phyloP scores from a whole-genome alignment of 2,113 vertebrate genomes.

The Lethenteron reissneri region DNA sequence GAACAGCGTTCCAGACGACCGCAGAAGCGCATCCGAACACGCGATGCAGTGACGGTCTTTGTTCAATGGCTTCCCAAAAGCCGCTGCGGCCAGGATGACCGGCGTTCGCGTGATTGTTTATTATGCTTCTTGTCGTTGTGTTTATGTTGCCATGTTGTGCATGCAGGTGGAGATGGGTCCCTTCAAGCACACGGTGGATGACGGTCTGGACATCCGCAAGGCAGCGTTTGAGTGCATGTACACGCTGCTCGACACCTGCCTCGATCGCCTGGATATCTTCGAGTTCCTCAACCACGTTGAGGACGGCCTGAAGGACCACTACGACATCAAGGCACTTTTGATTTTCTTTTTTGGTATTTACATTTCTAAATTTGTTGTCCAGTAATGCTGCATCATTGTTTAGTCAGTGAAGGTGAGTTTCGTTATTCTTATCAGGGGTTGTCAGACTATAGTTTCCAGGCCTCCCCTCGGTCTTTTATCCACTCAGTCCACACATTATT shows the following conservation, averaged over 20 bases:
- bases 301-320: conserved; percentile 78
- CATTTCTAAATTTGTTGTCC: too few relatives aligned
- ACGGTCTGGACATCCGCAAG: conserved; percentile 67
- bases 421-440: neutral
- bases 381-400: neutral
- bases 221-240: conserved; percentile 89
- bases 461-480: too few relatives aligned
- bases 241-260: conserved; percentile 61
- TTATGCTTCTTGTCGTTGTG: too few relatives aligned
- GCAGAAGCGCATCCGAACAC: too few relatives aligned
- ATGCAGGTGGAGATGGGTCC: conserved; percentile 89
- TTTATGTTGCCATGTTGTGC: neutral
- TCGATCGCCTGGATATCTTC: conserved; percentile 54
- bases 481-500: too few relatives aligned
- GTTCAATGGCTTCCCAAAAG: too few relatives aligned
- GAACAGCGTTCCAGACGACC: too few relatives aligned
- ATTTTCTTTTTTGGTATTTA: too few relatives aligned
- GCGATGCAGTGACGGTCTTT: too few relatives aligned
- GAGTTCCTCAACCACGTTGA: conserved; percentile 69
- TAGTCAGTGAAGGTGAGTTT: neutral
- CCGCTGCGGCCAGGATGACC: too few relatives aligned
- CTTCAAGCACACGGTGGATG: conserved; percentile 76
- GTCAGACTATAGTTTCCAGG: too few relatives aligned
- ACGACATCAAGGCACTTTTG: conserved; percentile 43
- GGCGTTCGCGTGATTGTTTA: too few relatives aligned